These are phyloP conservation scores for Nerophis ophidion DNA, from an alignment of 2,113 vertebrate genomes.

Conservation along the genomic window DNA sequence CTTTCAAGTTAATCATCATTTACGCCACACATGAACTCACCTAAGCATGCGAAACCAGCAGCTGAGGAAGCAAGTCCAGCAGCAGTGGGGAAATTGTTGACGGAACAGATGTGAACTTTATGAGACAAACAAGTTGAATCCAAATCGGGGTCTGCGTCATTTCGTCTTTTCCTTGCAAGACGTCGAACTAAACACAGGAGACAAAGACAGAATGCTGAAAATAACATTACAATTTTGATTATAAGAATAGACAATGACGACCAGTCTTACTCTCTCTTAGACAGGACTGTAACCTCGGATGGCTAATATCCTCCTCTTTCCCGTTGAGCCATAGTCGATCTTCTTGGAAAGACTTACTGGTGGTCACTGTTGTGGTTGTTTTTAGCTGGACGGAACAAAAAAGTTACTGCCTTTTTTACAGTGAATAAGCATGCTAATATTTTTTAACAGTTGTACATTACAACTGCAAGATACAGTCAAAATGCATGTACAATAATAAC, in stretches of 20 bases:
- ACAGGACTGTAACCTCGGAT: conserved; percentile 86
- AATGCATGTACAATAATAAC: too few species aligned
- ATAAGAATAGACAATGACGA: neutral
- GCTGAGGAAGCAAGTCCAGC: conserved; percentile 92
- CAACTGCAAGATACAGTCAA: too few species aligned
- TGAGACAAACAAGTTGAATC: conserved; percentile 61
- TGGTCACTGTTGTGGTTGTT: conserved; percentile 83
- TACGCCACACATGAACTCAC: conserved; percentile 58
- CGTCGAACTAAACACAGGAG: conserved; percentile 74
- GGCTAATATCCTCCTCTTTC: conserved; percentile 76
- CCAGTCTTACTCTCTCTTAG: conserved; percentile 80
- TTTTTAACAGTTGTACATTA: too few species aligned
- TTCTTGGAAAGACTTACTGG: conserved; percentile 78
- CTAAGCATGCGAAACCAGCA: conserved; percentile 89
- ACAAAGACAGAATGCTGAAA: neutral
- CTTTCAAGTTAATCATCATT: neutral
- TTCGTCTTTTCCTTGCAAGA: conserved; percentile 79
- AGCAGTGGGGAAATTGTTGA: conserved; percentile 93
- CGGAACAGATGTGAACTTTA: conserved; percentile 86
- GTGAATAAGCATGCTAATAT: too few species aligned
- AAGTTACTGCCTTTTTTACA: too few species aligned
- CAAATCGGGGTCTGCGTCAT: conserved; percentile 17
- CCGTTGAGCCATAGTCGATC: conserved; percentile 93
- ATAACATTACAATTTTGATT: neutral
- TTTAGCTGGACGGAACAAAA: conserved; percentile 75